Evolutionary conservation across 2,113 vertebrate species (phyloP).

Genomic region (Lipophrys pholis): DNA sequence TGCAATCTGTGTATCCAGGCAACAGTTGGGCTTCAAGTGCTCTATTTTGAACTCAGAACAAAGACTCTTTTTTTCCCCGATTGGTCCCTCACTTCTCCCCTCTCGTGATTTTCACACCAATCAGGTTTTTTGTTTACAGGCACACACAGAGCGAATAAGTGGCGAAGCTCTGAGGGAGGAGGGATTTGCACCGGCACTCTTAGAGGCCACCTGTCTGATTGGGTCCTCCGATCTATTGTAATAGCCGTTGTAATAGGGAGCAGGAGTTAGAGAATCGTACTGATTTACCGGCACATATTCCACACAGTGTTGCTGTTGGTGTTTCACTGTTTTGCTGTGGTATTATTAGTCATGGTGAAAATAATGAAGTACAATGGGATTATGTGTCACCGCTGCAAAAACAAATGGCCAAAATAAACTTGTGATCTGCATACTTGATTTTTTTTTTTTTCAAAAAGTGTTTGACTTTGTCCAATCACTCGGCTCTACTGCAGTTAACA

Average conservation of each 20-base stretch:
- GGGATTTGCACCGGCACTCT: conserved; percentile 48
- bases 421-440: conserved; percentile 53
- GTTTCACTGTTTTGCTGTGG: conserved; percentile 46
- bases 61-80: conserved; percentile 59
- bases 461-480: conserved; percentile 12
- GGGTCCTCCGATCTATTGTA: conserved; percentile 25
- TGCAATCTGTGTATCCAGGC: conserved; percentile 76
- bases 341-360: conserved; percentile 16
- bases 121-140: conserved; percentile 52
- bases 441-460: not conserved
- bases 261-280: not conserved
- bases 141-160: conserved; percentile 14
- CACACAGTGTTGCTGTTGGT: conserved; percentile 28
- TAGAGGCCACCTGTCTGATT: conserved; percentile 39
- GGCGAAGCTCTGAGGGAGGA: conserved; percentile 27
- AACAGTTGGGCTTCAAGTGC: conserved; percentile 72
- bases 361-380: conserved; percentile 22
- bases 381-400: conserved; percentile 11
- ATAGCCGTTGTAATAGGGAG: not conserved
- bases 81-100: conserved; percentile 44
- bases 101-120: conserved; percentile 55
- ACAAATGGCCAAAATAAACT: conserved; percentile 57
- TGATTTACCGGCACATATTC: conserved; percentile 12
- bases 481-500: not conserved
- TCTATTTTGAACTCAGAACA: conserved; percentile 70